A percentile compares a stretch with the other conserved stretches of the same genome.
phyloP scores from a whole-genome alignment of 2,888 invertebrate genomes.

The Caenorhabditis macrosperma region DNA sequence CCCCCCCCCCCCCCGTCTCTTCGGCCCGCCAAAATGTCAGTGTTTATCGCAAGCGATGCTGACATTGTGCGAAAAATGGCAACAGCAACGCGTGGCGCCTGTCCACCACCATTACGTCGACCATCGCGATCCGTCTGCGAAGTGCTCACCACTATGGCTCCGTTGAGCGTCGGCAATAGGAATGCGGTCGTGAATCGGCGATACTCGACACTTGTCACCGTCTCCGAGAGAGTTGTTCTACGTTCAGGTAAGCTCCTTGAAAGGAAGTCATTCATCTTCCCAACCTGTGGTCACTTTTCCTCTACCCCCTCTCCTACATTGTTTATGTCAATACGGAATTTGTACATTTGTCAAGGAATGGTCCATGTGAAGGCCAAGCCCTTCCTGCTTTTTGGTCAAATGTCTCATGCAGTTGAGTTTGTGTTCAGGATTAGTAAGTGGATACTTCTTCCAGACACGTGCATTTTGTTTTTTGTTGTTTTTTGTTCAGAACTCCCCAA shows the following conservation, averaged over 20 bases:
- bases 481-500: not conserved
- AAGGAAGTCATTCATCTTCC: conserved; percentile 3
- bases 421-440: conserved; percentile 33
- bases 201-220: conserved; percentile 55
- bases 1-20: not conserved
- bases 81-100: conserved; percentile 61
- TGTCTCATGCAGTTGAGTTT: not conserved
- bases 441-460: conserved; percentile 27
- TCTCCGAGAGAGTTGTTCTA: conserved; percentile 50
- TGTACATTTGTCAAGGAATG: conserved; percentile 34
- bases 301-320: not conserved
- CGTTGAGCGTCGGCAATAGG: conserved; percentile 50
- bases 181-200: conserved; percentile 37
- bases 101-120: conserved; percentile 60
- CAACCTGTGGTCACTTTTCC: conserved; percentile 40
- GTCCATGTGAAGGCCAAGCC: not conserved
- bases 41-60: conserved; percentile 64
- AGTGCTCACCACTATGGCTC: conserved; percentile 60
- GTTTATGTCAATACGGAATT: conserved; percentile 19
- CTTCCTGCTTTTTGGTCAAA: conserved; percentile 12
- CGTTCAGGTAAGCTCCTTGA: conserved; percentile 38
- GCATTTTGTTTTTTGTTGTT: not conserved
- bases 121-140: conserved; percentile 61
- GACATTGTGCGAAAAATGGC: conserved; percentile 64
- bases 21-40: conserved; percentile 62